A percentile compares a stretch with the other conserved stretches of the same genome.
Evolutionary conservation across 2,888 invertebrate genomes (phyloP).

Genomic region (Hirtodrosophila alboralis): DNA sequence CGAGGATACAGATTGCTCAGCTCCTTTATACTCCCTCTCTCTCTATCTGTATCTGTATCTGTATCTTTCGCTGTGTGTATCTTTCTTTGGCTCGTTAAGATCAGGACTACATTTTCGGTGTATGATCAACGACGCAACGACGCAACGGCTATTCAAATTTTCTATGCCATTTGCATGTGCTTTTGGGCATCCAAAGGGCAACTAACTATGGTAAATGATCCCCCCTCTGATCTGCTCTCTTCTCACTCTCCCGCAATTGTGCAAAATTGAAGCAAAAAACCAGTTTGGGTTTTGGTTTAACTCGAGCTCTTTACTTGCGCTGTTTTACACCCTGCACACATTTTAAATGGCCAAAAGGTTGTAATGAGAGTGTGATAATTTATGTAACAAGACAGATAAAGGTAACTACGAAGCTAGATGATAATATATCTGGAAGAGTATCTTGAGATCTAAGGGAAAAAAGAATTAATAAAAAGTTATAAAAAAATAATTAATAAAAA

Average conservation of each 20-base stretch:
- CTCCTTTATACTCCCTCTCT: not conserved
- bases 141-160: slow-evolving; percentile 41
- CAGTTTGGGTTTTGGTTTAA: slow-evolving; percentile 58
- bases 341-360: too few species aligned
- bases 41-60: not conserved
- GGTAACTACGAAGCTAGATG: too few species aligned
- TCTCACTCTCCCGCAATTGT: slow-evolving; percentile 17
- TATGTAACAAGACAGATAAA: too few species aligned
- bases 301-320: slow-evolving; percentile 43
- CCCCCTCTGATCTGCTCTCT: not conserved
- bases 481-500: too few species aligned
- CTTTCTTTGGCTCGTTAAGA: slow-evolving; percentile 35
- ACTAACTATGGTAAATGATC: too few species aligned
- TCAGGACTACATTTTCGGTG: slow-evolving; percentile 20
- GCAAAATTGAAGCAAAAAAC: slow-evolving; percentile 59
- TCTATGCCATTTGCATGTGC: slow-evolving; percentile 51
- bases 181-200: slow-evolving; percentile 33
- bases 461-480: too few species aligned
- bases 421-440: too few species aligned
- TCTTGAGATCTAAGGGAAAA: too few species aligned
- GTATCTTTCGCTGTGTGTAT: not conserved
- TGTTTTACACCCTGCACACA: too few species aligned
- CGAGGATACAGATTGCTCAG: slow-evolving; percentile 29
- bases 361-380: too few species aligned
- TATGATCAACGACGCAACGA: slow-evolving; percentile 39